Percentiles rank a stretch among this genome's conserved stretches.
phyloP scores from a whole-genome alignment of 2,888 invertebrate species.

The Pristionchus exspectatus region DNA sequence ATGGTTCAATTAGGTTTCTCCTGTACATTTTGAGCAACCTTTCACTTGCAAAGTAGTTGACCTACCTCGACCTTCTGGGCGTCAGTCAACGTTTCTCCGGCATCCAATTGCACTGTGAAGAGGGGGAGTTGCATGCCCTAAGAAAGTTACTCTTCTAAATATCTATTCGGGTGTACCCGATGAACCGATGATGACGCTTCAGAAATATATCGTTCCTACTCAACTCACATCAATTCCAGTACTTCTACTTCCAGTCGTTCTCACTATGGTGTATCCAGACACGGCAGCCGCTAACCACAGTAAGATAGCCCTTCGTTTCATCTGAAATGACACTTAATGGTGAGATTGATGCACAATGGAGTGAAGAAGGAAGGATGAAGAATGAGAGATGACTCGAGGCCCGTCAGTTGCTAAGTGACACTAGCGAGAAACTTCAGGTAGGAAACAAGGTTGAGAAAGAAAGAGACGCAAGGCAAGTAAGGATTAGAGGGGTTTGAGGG shows the following conservation, averaged over 20 bases:
- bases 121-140: slow-evolving; percentile 46
- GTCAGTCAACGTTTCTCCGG: slow-evolving; percentile 16
- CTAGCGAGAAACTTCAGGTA: background rate
- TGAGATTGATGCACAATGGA: background rate
- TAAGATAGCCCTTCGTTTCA: background rate
- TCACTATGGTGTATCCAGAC: slow-evolving; percentile 23
- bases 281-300: background rate
- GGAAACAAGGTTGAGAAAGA: slow-evolving; percentile 12
- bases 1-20: background rate
- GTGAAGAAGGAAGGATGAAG: background rate
- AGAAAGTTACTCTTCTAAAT: background rate
- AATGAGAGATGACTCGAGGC: background rate
- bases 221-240: slow-evolving; percentile 35
- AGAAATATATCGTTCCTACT: background rate
- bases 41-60: background rate
- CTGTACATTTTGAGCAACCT: background rate
- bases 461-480: background rate
- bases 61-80: slow-evolving; percentile 41
- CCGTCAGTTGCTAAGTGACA: background rate
- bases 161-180: background rate
- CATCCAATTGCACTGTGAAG: slow-evolving; percentile 42
- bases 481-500: background rate
- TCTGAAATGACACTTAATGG: background rate
- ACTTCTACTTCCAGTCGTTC: background rate
- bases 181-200: background rate